Conservation (phyloP, 2,797 vertebrate species). For the Sandelia bainsii region DNA sequence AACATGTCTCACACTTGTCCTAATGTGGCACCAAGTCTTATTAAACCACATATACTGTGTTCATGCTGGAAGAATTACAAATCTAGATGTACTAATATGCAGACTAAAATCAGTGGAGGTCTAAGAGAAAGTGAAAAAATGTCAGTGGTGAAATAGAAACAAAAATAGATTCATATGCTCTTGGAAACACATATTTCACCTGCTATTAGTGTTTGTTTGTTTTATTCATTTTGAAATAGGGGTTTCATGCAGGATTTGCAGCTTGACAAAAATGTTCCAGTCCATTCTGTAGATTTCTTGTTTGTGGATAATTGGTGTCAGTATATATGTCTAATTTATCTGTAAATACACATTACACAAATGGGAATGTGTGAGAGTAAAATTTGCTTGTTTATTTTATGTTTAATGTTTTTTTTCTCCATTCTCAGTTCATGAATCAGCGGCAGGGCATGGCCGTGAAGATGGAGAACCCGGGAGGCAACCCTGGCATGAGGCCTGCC, state of each 20-base stretch:
- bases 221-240: too few species aligned
- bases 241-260: too few species aligned
- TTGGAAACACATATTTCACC: too few species aligned
- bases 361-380: not conserved
- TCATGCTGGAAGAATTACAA: too few species aligned
- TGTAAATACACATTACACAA: not conserved
- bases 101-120: too few species aligned
- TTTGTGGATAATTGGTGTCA: not conserved
- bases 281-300: not conserved
- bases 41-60: too few species aligned
- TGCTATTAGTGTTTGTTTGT: too few species aligned
- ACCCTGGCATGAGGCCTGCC: conserved; percentile 89
- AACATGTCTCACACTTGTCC: not conserved
- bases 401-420: conserved; percentile 23
- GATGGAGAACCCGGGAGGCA: conserved; percentile 88
- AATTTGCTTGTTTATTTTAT: conserved; percentile 17
- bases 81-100: too few species aligned
- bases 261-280: too few species aligned
- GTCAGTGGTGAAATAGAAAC: too few species aligned
- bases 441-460: conserved; percentile 92
- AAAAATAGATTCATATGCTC: too few species aligned
- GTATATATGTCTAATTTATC: not conserved
- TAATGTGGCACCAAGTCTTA: not conserved
- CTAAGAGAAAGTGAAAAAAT: not conserved
- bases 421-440: conserved; percentile 94